phyloP scores from a whole-genome alignment of 2,113 vertebrate species.

The Hiodon alosoides region DNA sequence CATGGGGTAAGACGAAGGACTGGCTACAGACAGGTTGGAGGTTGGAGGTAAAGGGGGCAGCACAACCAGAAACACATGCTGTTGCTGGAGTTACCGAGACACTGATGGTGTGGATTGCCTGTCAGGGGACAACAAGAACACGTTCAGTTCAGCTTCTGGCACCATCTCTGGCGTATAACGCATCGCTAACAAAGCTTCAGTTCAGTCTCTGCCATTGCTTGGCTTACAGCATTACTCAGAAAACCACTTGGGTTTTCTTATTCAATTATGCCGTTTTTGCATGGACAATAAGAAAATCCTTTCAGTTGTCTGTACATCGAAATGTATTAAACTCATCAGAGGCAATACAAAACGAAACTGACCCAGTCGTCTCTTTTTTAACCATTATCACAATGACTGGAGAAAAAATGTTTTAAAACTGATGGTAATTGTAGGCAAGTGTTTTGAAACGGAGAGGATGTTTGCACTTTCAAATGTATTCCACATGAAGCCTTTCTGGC shows the following conservation, averaged over 20 bases:
- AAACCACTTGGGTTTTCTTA: no score
- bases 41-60: neutral
- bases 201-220: neutral
- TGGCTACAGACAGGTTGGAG: constrained; percentile 22
- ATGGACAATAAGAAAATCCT: no score
- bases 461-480: constrained; percentile 4
- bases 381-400: neutral
- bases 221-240: neutral
- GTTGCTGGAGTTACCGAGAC: constrained; percentile 58
- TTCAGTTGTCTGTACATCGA: neutral
- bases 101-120: constrained; percentile 70
- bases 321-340: neutral
- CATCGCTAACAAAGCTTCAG: neutral
- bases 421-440: no score
- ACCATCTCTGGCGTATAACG: neutral
- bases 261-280: no score
- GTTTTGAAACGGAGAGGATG: neutral
- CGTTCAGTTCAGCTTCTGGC: constrained; percentile 24
- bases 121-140: constrained; percentile 43
- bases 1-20: constrained; percentile 14
- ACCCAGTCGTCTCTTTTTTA: no score
- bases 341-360: neutral
- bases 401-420: neutral
- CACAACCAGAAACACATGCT: constrained; percentile 53
- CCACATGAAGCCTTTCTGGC: constrained; percentile 4